These are phyloP conservation scores for Acanthurus lineatus DNA, from an alignment of 2,797 vertebrate genomes.

Conservation along the genomic window DNA sequence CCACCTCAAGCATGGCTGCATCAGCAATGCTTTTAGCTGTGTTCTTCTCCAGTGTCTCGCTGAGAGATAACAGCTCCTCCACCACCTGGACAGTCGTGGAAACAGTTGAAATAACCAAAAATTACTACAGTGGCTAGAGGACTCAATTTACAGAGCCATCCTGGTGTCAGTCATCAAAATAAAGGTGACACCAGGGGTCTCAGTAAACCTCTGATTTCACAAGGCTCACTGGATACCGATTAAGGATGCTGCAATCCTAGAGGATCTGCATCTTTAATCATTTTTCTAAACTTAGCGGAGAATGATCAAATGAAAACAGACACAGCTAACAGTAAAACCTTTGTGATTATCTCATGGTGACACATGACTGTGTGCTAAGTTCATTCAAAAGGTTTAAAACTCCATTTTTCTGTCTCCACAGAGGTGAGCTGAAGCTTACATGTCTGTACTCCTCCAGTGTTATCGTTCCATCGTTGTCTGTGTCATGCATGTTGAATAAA, in stretches of 20 bases:
- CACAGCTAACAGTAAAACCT: neutral
- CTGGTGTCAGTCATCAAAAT: too few species aligned
- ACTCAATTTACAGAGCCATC: neutral
- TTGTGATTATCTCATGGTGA: neutral
- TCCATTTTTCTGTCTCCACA: neutral
- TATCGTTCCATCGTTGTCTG: slow-evolving; percentile 95
- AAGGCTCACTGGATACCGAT: neutral
- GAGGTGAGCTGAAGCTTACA: slow-evolving; percentile 80
- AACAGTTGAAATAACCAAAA: neutral
- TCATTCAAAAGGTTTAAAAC: neutral
- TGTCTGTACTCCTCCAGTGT: slow-evolving; percentile 96
- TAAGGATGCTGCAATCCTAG: neutral
- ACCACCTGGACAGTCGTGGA: slow-evolving; percentile 87
- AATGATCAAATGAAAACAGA: neutral
- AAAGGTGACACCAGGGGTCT: too few species aligned
- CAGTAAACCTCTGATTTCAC: neutral
- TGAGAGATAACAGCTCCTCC: slow-evolving; percentile 93
- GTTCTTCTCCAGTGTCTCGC: slow-evolving; percentile 90
- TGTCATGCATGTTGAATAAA: slow-evolving; percentile 98
- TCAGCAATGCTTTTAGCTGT: slow-evolving; percentile 92
- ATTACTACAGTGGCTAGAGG: neutral
- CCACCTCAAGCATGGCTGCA: slow-evolving; percentile 98
- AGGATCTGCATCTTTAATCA: neutral
- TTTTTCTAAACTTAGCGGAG: neutral
- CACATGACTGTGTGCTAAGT: neutral